These are phyloP conservation scores for Andrena flavipes DNA, from an alignment of 2,888 invertebrate genomes.

Conservation along the genomic window DNA sequence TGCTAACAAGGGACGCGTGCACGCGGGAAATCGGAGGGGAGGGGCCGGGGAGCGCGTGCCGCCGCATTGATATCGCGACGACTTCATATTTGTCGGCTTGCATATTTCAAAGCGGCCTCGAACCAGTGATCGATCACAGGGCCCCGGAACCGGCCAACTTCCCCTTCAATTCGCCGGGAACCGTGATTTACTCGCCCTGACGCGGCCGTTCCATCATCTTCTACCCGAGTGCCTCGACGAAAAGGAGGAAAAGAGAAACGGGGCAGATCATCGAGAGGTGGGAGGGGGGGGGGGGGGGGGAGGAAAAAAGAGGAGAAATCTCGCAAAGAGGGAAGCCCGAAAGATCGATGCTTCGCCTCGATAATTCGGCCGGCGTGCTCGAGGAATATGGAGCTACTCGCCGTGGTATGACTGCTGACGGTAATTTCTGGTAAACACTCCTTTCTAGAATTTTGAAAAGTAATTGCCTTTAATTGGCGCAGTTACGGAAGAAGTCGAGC, in stretches of 20 bases:
- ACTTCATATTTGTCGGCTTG: constrained; percentile 49
- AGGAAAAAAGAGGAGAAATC: constrained; percentile 8
- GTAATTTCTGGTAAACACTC: neutral
- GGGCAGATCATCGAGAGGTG: constrained; percentile 20
- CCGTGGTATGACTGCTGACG: neutral
- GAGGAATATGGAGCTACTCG: neutral
- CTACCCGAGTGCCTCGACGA: constrained; percentile 2
- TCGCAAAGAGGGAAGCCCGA: neutral
- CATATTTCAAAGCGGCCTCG: constrained; percentile 33
- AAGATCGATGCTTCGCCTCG: constrained; percentile 25
- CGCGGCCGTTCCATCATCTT: constrained; percentile 55
- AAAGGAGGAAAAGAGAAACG: neutral
- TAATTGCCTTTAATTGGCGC: neutral
- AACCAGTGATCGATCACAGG: constrained; percentile 48
- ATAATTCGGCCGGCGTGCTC: constrained; percentile 11
- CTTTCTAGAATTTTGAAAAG: neutral
- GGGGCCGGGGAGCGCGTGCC: constrained; percentile 1
- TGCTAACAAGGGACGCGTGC: constrained; percentile 45
- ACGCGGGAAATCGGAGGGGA: neutral
- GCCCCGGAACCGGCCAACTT: constrained; percentile 40
- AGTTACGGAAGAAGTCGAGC: neutral
- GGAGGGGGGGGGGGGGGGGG: neutral
- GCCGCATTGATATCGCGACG: constrained; percentile 48
- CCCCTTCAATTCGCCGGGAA: constrained; percentile 3
- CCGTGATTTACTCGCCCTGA: constrained; percentile 43